Conservation (phyloP, 2,113 vertebrate genomes). For the Penelope pileata region DNA sequence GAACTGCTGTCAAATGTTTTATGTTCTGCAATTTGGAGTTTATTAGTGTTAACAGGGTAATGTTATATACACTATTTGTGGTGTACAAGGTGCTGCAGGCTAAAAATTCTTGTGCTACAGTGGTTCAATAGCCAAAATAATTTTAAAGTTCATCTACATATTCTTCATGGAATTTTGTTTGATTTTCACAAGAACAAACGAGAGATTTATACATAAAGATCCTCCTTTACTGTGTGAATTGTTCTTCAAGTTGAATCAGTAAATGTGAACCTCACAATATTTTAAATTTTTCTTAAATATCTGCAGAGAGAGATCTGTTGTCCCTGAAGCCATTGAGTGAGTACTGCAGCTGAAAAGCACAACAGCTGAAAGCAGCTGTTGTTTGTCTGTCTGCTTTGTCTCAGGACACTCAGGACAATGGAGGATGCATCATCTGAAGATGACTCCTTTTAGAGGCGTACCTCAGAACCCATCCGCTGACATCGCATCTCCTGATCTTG, state of each 20-base stretch:
- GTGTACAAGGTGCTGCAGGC: neutral
- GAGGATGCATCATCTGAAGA: neutral
- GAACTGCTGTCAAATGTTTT: constrained; percentile 53
- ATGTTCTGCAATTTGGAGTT: constrained; percentile 42
- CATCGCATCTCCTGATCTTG: neutral
- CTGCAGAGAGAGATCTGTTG: neutral
- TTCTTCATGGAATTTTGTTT: neutral
- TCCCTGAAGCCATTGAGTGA: neutral
- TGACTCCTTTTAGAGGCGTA: fast-evolving
- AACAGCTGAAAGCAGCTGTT: neutral
- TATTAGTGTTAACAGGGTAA: constrained; percentile 51
- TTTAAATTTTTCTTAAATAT: neutral
- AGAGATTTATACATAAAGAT: neutral
- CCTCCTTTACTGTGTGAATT: neutral
- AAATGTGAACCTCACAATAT: neutral
- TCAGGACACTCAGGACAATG: neutral
- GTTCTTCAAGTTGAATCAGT: neutral
- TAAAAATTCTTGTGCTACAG: neutral
- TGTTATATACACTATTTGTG: neutral
- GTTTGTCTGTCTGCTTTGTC: neutral
- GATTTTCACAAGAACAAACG: neutral
- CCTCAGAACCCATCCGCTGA: neutral
- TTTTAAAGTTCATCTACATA: neutral
- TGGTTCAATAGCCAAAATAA: neutral
- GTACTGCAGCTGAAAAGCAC: neutral